These are phyloP conservation scores for Pristis pectinata DNA, from an alignment of 2,797 vertebrate genomes.

Conservation along the genomic window DNA sequence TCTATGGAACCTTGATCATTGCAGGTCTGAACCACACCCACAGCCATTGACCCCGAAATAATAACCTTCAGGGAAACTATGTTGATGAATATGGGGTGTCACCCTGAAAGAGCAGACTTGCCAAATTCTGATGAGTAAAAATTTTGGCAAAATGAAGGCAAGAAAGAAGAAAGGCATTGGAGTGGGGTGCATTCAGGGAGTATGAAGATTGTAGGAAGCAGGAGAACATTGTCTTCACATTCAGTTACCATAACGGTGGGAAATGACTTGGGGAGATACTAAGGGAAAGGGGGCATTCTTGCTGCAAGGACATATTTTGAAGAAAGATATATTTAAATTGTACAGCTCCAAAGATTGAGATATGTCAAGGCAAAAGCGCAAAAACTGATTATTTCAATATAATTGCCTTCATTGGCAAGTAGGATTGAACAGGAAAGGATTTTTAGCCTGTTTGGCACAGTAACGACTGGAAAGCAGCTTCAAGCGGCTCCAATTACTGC, in stretches of 20 bases:
- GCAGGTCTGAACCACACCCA: not conserved
- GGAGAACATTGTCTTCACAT: not conserved
- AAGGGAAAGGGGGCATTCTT: not conserved
- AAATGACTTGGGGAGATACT: not conserved
- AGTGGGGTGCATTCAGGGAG: not conserved
- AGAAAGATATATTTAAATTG: not conserved
- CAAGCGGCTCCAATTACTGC: not conserved
- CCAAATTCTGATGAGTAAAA: not conserved
- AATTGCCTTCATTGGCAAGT: not conserved
- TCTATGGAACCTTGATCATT: too few species aligned
- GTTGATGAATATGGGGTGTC: not conserved
- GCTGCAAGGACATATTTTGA: not conserved
- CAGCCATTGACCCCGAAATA: too few species aligned
- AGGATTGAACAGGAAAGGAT: not conserved
- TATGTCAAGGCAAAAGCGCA: not conserved
- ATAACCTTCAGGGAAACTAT: too few species aligned
- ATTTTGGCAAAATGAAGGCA: not conserved
- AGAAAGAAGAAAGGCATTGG: not conserved
- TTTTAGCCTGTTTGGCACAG: not conserved
- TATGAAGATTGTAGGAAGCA: not conserved
- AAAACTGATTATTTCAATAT: not conserved
- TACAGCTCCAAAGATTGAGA: not conserved
- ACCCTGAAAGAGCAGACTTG: not conserved
- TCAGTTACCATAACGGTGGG: not conserved
- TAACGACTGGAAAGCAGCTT: not conserved